Base-by-base conservation (phyloP, 2,888 invertebrate genomes). In the Xanthia icteritia region DNA sequence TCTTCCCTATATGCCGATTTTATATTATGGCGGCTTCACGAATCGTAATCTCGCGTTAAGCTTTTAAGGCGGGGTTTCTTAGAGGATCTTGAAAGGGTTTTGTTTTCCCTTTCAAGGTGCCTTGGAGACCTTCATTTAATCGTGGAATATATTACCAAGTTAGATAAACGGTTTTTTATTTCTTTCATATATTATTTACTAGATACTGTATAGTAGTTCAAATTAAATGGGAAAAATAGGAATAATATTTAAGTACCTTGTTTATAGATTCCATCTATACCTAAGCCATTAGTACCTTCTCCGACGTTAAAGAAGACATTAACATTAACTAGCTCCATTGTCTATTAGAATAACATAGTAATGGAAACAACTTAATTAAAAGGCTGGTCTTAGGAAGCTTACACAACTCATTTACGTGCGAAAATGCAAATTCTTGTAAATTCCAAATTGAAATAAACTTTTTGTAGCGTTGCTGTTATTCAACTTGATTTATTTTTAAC, bases 401-500 rank as follows among this genome's bases (percentile, higher is more conserved):
- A 8, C 77, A 77, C 70, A 75, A 63, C 68, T 75, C 69, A 79
- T 82, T 79, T 73, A 72, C 72, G 68, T 69, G 31, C n/a, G 27
- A 75, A 76, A 79, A 75, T 74, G 66, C 61, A 67, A 79, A 81
- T 75, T 79, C 72, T 70, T 73, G 58, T 65, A 66, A 63, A 74
- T 61, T 77, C 20, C 42, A 70, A 73, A 74, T 72, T 79, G 72
- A 84, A 85, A 83, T 76, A 61, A 78, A 85, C 82, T 86, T 86
- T 87, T 86, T 77, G 76, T 85, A 85, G 81, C 69, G 66, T 65
- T 74, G 68, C 73, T 87, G 51, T 80, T 75, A 89, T 86, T 86
- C 86, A 77, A 84, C 76, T 87, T 89, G 90, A 91, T 91, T 91
- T 92, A 90, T 89, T 86, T 89, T 86, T 89, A 81, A 84, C 71